Evolutionary conservation across 1,140 invertebrate species (phyloP), one percentile per base, ranked within the genome.

Genomic region (Atta texana): DNA sequence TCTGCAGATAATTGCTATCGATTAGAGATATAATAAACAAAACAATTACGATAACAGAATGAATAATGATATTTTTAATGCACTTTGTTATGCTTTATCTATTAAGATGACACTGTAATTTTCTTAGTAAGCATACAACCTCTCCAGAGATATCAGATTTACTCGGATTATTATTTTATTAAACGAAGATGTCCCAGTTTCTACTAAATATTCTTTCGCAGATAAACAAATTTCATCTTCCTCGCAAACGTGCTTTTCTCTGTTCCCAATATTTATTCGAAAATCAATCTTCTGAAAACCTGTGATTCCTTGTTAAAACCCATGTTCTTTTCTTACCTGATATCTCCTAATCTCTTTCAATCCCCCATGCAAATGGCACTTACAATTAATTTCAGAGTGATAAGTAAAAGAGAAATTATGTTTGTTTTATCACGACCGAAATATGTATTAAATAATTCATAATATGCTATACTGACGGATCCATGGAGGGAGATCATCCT

Each of bases 171-270:
- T 75, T 59, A 75, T 59, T 75, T 75, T 75, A 59, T 0, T 24
- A 14, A 4, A 21, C 34, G 7, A 21, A 21, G 31, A 57, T 34
- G 14, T 59, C 21, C n/a, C 55, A 21, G 21, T 59, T 44, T 39
- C 3, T 44, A 75, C 34, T 18, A n/a, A 21, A 18, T 75, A 75
- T 44, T 75, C n/a, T 59, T 44, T 75, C 51, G n/a, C 63, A 51
- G 28, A 89, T 81, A 86, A 89, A 87, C 64, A 84, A 89, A 87
- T 77, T 72, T 55, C 51, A 39, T 81, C 66, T 59, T 71, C 63
- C 18, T 28, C 5, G 8, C 28, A 0, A 18, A 8, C 57, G 7
- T 16, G 5, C 24, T 85, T 34, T 68, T n/a, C 28, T 44, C n/a
- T 7, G 18, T 34, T 57, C 39, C 14, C n/a, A n/a, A 51, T 16